phyloP scores from a whole-genome alignment of 64 coral and sea anemone species.

The Montipora efflorescens region DNA sequence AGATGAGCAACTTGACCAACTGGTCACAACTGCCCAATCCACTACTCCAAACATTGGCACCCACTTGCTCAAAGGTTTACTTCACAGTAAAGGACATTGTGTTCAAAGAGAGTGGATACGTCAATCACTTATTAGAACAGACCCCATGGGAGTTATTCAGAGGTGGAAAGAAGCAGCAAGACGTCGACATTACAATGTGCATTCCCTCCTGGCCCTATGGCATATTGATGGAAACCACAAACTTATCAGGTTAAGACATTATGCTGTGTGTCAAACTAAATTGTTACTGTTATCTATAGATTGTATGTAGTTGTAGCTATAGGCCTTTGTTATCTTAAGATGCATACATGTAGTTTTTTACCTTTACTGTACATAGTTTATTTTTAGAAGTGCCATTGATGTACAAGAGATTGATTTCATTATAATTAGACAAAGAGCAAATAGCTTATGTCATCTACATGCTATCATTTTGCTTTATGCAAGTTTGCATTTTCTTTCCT shows the following conservation, averaged over 20 bases:
- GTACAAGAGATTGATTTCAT: background rate
- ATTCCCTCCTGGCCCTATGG: constrained; percentile 37
- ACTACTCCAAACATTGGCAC: constrained; percentile 49
- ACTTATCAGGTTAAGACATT: constrained; percentile 23
- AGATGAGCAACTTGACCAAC: constrained; percentile 59
- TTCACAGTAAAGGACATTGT: constrained; percentile 58
- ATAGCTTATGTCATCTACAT: background rate
- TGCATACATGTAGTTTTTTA: background rate
- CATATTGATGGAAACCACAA: constrained; percentile 50
- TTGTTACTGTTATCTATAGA: background rate
- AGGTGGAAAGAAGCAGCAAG: constrained; percentile 34
- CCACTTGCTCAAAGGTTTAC: constrained; percentile 53
- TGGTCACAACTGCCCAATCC: constrained; percentile 30
- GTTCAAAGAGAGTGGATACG: constrained; percentile 67
- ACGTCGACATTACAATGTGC: constrained; percentile 56
- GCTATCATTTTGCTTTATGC: constrained; percentile 2
- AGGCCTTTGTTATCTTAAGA: too few relatives aligned
- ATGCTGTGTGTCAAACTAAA: constrained; percentile 3
- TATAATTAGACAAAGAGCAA: background rate
- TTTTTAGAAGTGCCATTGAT: background rate
- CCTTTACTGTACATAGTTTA: background rate
- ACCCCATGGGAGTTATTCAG: constrained; percentile 41
- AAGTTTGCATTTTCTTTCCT: background rate
- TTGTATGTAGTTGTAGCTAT: background rate
- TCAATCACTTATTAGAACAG: constrained; percentile 50